Evolutionary conservation across 2,888 invertebrate species (phyloP), one percentile per base, ranked within the genome.

Genomic region (Drosophila villosipedis): DNA sequence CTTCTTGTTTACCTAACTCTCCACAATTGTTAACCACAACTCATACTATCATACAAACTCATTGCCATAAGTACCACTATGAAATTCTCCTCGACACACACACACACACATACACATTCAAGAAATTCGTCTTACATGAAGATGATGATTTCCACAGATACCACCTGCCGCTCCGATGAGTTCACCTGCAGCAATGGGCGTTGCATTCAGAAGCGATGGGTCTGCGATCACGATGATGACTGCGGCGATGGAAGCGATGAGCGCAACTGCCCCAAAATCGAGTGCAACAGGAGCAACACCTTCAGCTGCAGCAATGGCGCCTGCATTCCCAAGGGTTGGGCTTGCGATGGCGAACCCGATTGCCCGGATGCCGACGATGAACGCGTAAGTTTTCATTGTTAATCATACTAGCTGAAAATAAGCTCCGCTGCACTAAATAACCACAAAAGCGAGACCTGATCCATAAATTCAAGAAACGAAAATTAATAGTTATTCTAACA

Each of bases 141-240:
- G 22, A 54, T 64, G 19, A 54, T 64, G 64, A 31, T 53, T 37
- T 55, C 60, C 66, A n/a, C 61, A 97, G 98, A 97, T 94, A 97
- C 96, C 92, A 98, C 98, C 30, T 98, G 98, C 94, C 96, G 97
- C 81, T 95, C 97, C 62, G 98, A 98, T 93, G 97, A 98, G 94
- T 98, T 98, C 93, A 97, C 97, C n/a, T 98, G 98, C 94, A 95
- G 95, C 62, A 97, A 97, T 92, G 97, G 97, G 68, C 96, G 96
- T 90, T 98, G 98, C 93, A 97, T 98, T 89, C 97, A 97, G 92
- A 95, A 96, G 82, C 94, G 96, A 71, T 98, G 98, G 98, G 95
- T 96, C 31, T 98, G 98, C 92, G 98, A 98, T 91, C 95, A 95
- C 12, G 97, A 98, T 91, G 95, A 97, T 86, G 98, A 98, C 92